These are phyloP conservation scores for Portunus trituberculatus DNA, from an alignment of 1,140 invertebrate genomes.

Conservation along the genomic window DNA sequence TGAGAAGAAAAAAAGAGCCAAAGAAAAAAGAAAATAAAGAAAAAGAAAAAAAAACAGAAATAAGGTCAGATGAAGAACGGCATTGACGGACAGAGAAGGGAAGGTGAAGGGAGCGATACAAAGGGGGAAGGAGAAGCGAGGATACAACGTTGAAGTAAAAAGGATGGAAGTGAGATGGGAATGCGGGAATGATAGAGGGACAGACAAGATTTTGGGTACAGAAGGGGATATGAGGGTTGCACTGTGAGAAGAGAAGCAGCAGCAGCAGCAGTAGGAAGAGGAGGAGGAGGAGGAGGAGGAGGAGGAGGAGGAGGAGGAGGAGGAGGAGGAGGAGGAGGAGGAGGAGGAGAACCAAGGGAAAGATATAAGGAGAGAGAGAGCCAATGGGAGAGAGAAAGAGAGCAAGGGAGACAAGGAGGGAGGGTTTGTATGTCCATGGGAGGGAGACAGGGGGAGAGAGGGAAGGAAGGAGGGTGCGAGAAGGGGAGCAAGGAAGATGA, in stretches of 20 bases:
- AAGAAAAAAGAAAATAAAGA: neutral
- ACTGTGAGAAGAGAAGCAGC: neutral
- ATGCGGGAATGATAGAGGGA: neutral
- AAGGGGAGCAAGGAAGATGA: neutral
- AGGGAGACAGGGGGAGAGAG: too few relatives aligned
- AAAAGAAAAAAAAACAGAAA: neutral
- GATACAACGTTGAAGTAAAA: neutral
- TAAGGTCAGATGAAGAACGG: constrained; percentile 44
- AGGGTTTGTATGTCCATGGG: neutral
- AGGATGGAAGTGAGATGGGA: constrained; percentile 23
- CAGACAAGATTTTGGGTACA: neutral
- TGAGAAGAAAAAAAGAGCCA: neutral
- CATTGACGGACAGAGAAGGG: constrained; percentile 15
- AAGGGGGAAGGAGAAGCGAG: constrained; percentile 9
- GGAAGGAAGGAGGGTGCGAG: neutral
- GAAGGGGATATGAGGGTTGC: neutral
- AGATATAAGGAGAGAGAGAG: neutral
- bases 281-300: neutral
- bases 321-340: neutral
- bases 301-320: neutral
- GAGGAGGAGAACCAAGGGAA: neutral
- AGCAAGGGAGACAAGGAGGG: neutral
- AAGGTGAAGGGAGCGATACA: constrained; percentile 27
- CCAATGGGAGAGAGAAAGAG: neutral
- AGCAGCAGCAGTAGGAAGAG: too few relatives aligned